A percentile compares a stretch with the other conserved stretches of the same genome.
These are phyloP conservation scores for Actinostola sp. DNA, from an alignment of 92 coral and sea anemone genomes.

Conservation along the genomic window DNA sequence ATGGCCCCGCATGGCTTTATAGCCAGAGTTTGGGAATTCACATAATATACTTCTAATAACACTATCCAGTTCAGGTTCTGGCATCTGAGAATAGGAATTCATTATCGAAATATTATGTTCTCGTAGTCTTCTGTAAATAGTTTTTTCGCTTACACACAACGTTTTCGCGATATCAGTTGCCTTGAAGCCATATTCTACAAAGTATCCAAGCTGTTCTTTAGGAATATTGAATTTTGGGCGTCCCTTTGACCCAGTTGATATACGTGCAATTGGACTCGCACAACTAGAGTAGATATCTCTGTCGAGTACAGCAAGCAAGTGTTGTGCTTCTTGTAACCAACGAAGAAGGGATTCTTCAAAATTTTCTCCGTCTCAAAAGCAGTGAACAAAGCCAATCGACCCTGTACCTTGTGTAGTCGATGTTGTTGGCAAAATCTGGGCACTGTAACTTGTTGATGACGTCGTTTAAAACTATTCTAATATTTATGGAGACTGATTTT, in stretches of 20 bases:
- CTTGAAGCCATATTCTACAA: slow-evolving; percentile 50
- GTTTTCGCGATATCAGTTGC: slow-evolving; percentile 53
- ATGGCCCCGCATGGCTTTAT: slow-evolving; percentile 65
- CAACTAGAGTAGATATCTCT: slow-evolving; percentile 23
- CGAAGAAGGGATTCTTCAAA: slow-evolving; percentile 43
- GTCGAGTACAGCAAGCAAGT: slow-evolving; percentile 38
- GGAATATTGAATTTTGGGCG: slow-evolving; percentile 56
- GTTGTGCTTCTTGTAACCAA: slow-evolving; percentile 39
- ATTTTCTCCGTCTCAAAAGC: slow-evolving; percentile 55
- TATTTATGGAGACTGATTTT: slow-evolving; percentile 36
- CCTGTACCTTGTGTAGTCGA: slow-evolving; percentile 60
- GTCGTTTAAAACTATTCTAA: slow-evolving; percentile 45
- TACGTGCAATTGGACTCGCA: slow-evolving; percentile 21
- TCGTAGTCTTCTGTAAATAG: slow-evolving; percentile 62
- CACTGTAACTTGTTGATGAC: slow-evolving; percentile 52
- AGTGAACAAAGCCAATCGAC: slow-evolving; percentile 67
- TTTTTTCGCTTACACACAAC: slow-evolving; percentile 53
- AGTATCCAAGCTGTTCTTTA: slow-evolving; percentile 43
- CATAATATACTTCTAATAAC: slow-evolving; percentile 41
- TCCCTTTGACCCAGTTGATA: slow-evolving; percentile 56
- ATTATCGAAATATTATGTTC: slow-evolving; percentile 55
- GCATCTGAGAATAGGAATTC: slow-evolving; percentile 51
- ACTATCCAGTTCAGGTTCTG: slow-evolving; percentile 54
- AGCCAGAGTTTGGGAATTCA: slow-evolving; percentile 73
- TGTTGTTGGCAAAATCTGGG: slow-evolving; percentile 29